Conservation (phyloP, 2,113 vertebrate genomes). For the Pelobates fuscus region DNA sequence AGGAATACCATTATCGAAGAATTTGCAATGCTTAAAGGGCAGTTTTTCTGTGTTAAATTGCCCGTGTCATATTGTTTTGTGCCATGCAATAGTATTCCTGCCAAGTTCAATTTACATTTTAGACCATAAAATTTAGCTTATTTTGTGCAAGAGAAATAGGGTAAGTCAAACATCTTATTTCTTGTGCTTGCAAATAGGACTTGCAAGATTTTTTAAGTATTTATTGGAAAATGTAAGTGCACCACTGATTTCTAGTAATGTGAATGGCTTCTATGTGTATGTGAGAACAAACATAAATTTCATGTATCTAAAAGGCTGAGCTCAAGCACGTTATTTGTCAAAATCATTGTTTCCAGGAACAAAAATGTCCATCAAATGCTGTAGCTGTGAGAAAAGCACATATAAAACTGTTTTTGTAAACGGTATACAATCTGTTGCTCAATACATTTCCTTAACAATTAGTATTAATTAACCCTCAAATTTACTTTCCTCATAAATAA, state of each 20-base stretch:
- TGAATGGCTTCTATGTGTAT: neutral
- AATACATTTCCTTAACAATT: no score
- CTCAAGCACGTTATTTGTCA: no score
- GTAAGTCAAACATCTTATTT: constrained; percentile 25
- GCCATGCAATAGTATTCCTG: constrained; percentile 24
- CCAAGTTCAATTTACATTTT: constrained; percentile 42
- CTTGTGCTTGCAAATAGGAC: constrained; percentile 23
- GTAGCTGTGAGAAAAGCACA: no score
- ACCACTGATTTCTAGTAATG: constrained; percentile 2
- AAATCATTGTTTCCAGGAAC: no score
- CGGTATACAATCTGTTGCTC: no score
- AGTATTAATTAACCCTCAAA: no score
- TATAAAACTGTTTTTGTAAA: no score
- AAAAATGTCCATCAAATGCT: no score
- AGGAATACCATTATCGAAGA: constrained; percentile 21
- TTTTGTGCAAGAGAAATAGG: constrained; percentile 35
- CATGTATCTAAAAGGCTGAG: neutral
- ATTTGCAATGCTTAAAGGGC: constrained; percentile 25
- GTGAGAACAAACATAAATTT: constrained; percentile 5
- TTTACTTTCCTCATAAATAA: no score
- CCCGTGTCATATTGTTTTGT: constrained; percentile 35
- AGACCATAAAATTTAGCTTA: constrained; percentile 43
- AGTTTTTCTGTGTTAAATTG: constrained; percentile 37
- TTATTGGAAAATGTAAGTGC: constrained; percentile 8
- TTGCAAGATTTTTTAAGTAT: constrained; percentile 20